Evolutionary conservation across 2,113 vertebrate genomes (phyloP).

Genomic region (Tachycineta bicolor): DNA sequence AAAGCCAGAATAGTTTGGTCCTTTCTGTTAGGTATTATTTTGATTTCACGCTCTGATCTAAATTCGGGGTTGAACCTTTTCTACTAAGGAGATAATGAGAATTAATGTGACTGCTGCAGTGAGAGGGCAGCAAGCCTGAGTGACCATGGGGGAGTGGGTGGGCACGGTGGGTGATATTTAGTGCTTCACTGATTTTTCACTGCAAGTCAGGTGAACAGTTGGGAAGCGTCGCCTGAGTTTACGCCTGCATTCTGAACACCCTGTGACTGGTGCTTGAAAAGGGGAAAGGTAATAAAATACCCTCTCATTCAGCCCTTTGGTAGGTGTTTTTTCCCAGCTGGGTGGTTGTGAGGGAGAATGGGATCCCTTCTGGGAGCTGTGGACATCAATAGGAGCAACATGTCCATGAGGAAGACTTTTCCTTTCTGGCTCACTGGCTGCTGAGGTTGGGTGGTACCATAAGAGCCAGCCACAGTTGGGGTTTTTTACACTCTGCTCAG

Average conservation of each 20-base stretch:
- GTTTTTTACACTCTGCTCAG: not conserved
- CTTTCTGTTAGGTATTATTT: not conserved
- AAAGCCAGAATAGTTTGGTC: not conserved
- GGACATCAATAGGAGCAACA: not conserved
- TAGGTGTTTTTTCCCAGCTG: not conserved
- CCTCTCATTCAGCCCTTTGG: not conserved
- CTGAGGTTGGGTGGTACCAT: not conserved
- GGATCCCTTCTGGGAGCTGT: not conserved
- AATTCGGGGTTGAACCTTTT: not conserved
- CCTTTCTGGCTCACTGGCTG: not conserved
- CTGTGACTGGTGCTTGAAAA: not conserved
- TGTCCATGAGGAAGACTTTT: not conserved
- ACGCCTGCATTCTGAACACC: not conserved
- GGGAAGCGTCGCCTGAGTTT: not conserved
- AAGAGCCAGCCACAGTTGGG: rapidly evolving
- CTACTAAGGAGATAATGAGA: not conserved
- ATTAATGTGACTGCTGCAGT: not conserved
- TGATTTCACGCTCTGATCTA: not conserved
- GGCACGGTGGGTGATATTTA: rapidly evolving
- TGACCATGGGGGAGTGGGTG: rapidly evolving
- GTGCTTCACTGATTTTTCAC: not conserved
- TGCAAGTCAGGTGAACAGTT: not conserved
- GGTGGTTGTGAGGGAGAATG: not conserved
- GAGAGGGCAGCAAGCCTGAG: not conserved
- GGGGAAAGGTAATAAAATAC: not conserved